Percentiles rank a stretch among this genome's conserved stretches.
These are phyloP conservation scores for Zoroaster sp. DNA, from an alignment of 53 echinoderm and acorn worm species.

Conservation along the genomic window DNA sequence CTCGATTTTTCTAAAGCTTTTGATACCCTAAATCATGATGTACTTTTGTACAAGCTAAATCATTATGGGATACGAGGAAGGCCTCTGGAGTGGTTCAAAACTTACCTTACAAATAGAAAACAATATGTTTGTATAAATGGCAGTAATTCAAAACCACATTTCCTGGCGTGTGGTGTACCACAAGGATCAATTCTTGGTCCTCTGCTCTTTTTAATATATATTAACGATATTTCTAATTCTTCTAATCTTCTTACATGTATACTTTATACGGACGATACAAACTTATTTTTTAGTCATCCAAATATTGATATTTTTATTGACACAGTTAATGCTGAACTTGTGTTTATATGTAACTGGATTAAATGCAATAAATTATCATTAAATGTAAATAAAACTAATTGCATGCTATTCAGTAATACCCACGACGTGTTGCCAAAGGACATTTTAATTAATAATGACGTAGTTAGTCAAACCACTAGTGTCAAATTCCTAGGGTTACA, in stretches of 20 bases:
- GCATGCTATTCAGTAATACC: background rate
- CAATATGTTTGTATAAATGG: background rate
- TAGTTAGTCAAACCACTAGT: background rate
- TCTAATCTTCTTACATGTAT: background rate
- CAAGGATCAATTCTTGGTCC: constrained; percentile 49
- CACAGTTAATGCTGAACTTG: constrained; percentile 15
- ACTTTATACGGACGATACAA: constrained; percentile 46
- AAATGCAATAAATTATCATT: constrained; percentile 30
- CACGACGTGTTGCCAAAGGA: background rate
- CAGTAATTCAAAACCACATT: no score
- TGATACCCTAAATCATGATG: constrained; percentile 14
- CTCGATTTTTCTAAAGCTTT: constrained; percentile 17
- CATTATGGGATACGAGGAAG: background rate
- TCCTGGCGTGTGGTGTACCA: constrained; percentile 1
- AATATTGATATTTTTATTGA: background rate
- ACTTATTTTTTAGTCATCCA: constrained; percentile 2
- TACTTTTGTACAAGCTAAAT: background rate
- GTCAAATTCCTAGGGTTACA: background rate
- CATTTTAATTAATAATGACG: background rate
- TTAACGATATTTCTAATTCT: constrained; percentile 10
- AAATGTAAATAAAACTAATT: background rate
- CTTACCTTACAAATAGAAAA: background rate
- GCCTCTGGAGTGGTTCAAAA: background rate
- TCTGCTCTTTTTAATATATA: constrained; percentile 27
- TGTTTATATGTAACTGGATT: constrained; percentile 1